Evolutionary conservation across 2,113 vertebrate genomes (phyloP), one percentile per base, ranked within the genome.

Genomic region (Mustela nigripes): DNA sequence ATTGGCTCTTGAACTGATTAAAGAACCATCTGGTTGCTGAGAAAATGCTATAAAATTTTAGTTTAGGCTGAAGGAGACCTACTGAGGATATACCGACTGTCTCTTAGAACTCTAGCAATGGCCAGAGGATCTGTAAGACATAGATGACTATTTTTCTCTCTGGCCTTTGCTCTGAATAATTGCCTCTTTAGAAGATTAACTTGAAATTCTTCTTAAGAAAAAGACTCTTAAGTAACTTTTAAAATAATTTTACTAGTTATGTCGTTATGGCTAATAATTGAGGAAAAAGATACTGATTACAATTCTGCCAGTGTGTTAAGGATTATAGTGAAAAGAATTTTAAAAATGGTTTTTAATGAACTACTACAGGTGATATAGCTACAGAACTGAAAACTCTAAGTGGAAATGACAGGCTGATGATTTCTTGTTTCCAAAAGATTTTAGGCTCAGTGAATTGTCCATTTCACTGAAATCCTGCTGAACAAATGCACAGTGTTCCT

Each of bases 391-490:
- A 94, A 93, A 71, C 28, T 63, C 18, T 58, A 93, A 83, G 58
- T 63, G 78, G 53, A 91, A 89, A 82, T 76, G 33, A 42, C 14
- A 63, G 24, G 9, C 18, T 82, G 71, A 53, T 31, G 7, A 53
- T 73, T 93, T 76, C 7, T 82, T 80, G 1, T 91, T 88, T 95
- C n/a, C 42, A 89, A 28, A 36, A 95, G 39, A 24, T 26, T 93
- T 95, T 91, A 62, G 26, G 80, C 16, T 97, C 58, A 89, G 26
- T 50, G 56, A 78, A 48, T 76, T 82, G n/a, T 89, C 60, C 15
- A 50, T 48, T 58, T 4, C 4, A 62, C 12, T 48, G 50, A 60
- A 14, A 89, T 5, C 0, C 0, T 65, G 10, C 3, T 56, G 19
- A 60, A 91, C 4, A 94, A 53, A 92, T 42, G 1, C 2, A 11